Percentiles rank a stretch among this genome's conserved stretches.
Conservation (phyloP, 1,140 invertebrate species). For the Pseudomyrmex concolor region DNA sequence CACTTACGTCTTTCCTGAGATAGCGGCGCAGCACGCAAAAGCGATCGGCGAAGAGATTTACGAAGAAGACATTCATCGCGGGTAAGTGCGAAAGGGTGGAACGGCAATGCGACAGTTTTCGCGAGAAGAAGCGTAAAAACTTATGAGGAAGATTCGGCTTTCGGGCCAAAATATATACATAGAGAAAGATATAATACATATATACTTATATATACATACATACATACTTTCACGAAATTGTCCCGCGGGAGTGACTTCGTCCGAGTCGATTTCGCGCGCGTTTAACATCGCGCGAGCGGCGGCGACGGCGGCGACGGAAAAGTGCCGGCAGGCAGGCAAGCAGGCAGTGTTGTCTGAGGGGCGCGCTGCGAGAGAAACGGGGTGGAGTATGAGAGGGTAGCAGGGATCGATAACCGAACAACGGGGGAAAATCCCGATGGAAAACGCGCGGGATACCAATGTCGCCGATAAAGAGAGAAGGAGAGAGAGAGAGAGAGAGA, state of each 20-base stretch:
- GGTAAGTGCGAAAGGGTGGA: slow-evolving; percentile 38
- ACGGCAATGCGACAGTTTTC: slow-evolving; percentile 21
- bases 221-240: slow-evolving; percentile 61
- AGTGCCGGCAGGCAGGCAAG: slow-evolving; percentile 44
- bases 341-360: slow-evolving; percentile 62
- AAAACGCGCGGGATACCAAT: slow-evolving; percentile 69
- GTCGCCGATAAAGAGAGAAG: slow-evolving; percentile 38
- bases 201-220: too few relatives aligned
- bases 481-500: background rate
- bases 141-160: slow-evolving; percentile 30
- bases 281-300: slow-evolving; percentile 55
- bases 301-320: slow-evolving; percentile 14
- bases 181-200: too few relatives aligned
- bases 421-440: slow-evolving; percentile 70
- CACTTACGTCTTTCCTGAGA: slow-evolving; percentile 27
- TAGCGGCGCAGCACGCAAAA: slow-evolving; percentile 17
- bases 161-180: slow-evolving; percentile 17
- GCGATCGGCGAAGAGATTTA: slow-evolving; percentile 30
- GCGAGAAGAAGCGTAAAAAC: slow-evolving; percentile 36
- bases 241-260: slow-evolving; percentile 63
- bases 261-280: slow-evolving; percentile 67
- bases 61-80: background rate
- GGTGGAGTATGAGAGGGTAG: slow-evolving; percentile 23
- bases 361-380: slow-evolving; percentile 19
- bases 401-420: slow-evolving; percentile 73